Base-by-base conservation (phyloP, 2,113 vertebrate genomes). In the Phainopepla nitens region DNA sequence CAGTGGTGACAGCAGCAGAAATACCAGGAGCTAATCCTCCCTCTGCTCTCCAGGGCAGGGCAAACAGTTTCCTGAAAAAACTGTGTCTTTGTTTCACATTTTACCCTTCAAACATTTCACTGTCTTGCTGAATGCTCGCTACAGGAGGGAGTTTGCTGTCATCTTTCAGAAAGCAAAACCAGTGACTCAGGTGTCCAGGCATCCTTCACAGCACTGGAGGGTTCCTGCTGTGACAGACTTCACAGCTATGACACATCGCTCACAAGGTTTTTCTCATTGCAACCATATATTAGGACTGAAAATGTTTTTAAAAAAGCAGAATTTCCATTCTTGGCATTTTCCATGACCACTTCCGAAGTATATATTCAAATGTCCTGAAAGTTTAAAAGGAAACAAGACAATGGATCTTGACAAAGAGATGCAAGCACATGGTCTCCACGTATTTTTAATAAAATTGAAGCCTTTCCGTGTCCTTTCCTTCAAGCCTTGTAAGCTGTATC, bases 371-470 rank as follows among this genome's bases (percentile, higher is more conserved):
- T 4, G 23, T 36, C 27, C 47, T 9, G 2, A 11, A 78, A 66
- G 17, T 31, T 91, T 41, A 73, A 45, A 58, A 90, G 18, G 33
- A 83, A 89, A 82, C 9, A 41, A 50, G 47, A 42, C 33, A 27
- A 66, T 9, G 29, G 47, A 61, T 47, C 54, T 70, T 2, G 1
- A 77, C 39, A 68, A 83, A n/a, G 31, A 42, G 47, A 81, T 20
- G 19, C 31, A 86, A 64, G 24, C 44, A 72, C 7, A 9, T 0
- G 0, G 8, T 36, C 50, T 80, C 57, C 21, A 4, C 0, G 6
- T 31, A 71, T 49, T 70, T 77, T 31, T 66, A 82, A 75, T 41
- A 61, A 66, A 89, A 66, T 0, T 3, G 3, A 94, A 89, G 44
- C 23, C 15, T 82, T 70, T 73, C 42, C 42, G 54, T 2, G 39